Base-by-base conservation (phyloP, 2,797 vertebrate species). In the Falco columbarius region DNA sequence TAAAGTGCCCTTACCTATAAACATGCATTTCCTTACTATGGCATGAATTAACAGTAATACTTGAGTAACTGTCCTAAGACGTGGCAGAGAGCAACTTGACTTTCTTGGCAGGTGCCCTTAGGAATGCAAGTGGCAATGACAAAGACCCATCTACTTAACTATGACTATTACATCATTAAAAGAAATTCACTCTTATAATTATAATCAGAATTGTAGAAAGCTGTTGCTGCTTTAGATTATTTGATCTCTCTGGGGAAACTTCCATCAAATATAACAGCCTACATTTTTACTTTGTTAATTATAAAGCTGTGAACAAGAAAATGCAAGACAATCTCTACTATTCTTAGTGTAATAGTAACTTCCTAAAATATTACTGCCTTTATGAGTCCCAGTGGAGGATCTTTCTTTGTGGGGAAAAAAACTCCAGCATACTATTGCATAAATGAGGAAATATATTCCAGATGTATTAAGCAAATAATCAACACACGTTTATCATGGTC, bases 261-360 rank as follows among this genome's bases (percentile, higher is more conserved):
- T 96, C 84, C 81, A 77, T 97, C 92, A 95, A 89, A 92, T 38
- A 16, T 83, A 95, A 94, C 74, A 93, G 92, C 83, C 89, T 94
- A 40, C 84, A 66, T 94, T 97, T 97, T 95, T 92, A 72, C 95
- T 97, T 97, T 74, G 89, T 96, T 95, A 97, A 95, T 97, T 96
- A 94, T 91, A 94, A 96, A 94, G 65, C 91, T 96, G 90, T 97
- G 97, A 97, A 87, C 59, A 92, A 93, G 94, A 91, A 96, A 96
- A 91, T 81, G 79, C 91, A 86, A 96, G 93, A 90, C 81, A 91
- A 81, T 97, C 86, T 92, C 72, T 32, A 40, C 92, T 94, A 74
- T 95, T 97, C 84, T 96, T 92, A 81, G 52, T 81, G 68, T 91
- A 95, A 96, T 89, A 92, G 89, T 88, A 88, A 65, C 89, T 92